Conservation (phyloP, 2,113 vertebrate genomes). For the Bungarus multicinctus region DNA sequence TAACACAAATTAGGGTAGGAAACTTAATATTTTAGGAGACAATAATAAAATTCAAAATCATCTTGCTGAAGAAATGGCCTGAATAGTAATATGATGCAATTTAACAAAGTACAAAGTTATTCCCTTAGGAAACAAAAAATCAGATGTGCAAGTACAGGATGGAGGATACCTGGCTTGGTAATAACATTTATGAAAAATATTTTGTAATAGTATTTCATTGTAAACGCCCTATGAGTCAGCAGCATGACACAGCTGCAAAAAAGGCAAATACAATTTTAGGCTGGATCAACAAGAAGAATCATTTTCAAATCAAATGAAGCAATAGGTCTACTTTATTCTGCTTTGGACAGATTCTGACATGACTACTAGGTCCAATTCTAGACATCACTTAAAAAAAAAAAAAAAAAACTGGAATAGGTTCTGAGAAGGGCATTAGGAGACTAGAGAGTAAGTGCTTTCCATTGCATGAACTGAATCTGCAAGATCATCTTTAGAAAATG, state of each 20-base stretch:
- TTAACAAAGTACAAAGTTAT: background rate
- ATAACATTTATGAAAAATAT: background rate
- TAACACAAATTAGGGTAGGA: background rate
- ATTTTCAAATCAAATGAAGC: background rate
- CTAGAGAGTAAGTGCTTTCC: background rate
- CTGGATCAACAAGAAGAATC: background rate
- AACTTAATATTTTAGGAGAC: background rate
- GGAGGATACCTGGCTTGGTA: background rate
- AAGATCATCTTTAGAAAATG: background rate
- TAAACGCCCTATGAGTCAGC: background rate
- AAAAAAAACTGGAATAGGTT: background rate
- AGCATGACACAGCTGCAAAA: background rate
- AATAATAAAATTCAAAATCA: background rate
- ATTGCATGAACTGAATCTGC: background rate
- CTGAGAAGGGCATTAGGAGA: background rate
- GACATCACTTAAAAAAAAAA: background rate
- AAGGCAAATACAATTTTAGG: background rate
- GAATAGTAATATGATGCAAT: background rate
- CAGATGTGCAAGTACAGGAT: background rate
- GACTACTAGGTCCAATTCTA: background rate
- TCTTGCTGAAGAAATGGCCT: background rate
- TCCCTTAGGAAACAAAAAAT: background rate
- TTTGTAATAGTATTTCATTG: background rate
- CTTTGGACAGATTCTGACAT: background rate
- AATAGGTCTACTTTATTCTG: background rate